Base-by-base conservation (phyloP, 1,140 invertebrate genomes). In the Drosophila yakuba region DNA sequence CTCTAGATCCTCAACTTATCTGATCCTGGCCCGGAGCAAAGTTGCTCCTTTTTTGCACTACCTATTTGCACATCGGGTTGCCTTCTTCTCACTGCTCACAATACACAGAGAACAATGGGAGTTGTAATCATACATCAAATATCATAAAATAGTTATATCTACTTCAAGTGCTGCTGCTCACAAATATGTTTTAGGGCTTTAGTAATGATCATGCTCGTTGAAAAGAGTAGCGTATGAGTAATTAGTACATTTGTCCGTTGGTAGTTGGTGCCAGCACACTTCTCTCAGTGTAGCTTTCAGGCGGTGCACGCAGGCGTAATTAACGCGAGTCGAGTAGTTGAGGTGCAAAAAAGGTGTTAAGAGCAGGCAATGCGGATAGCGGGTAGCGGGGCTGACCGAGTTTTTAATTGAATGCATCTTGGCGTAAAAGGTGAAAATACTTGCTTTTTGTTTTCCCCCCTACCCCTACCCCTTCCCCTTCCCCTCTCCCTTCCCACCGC, bases 341-440 rank as follows among this genome's bases (percentile, higher is more conserved):
- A 67, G 38, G 38, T 63, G 45, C 58, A 48, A 36, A 47, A 62
- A 56, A 69, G 66, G 63, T 67, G 63, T 67, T 62, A 63, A 55
- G 50, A 35, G 62, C n/a, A 25, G 17, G 14, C 23, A 11, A 43
- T 35, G 10, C 20, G 36, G 43, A 28, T 25, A 1, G 10, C 28
- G 36, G 43, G 36, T 35, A 1, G 11, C 11, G 57, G 67, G 57
- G 51, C 44, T 73, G 71, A 55, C 69, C 74, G 81, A 84, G 81
- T 85, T 85, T 85, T 85, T 85, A 85, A 85, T 85, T 85, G 78
- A 85, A 85, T 85, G 81, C 81, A 78, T 85, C 68, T 85, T 51
- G 85, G 81, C 81, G 74, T 77, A 85, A 85, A 80, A 85, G 81
- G 81, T 85, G 81, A 78, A 81, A 85, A 85, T 78, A 80, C 72